Percentiles rank a stretch among this genome's conserved stretches.
These are phyloP conservation scores for Phocoena sinus DNA, from an alignment of 2,113 vertebrate genomes.

Conservation along the genomic window DNA sequence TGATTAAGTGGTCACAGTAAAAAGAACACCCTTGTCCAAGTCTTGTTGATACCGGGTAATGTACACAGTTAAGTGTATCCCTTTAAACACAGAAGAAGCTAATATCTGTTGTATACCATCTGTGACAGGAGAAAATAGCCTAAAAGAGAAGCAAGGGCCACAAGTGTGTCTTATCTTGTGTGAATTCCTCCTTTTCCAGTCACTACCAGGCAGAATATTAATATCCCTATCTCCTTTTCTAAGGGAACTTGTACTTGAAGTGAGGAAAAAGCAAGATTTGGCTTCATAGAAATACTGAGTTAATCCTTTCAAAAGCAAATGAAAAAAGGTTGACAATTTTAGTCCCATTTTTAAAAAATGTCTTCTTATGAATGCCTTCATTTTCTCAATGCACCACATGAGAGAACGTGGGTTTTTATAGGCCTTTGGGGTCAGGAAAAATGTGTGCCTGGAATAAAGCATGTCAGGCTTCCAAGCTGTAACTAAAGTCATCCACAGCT, in stretches of 20 bases:
- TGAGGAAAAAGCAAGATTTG: not conserved
- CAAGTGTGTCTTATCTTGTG: not conserved
- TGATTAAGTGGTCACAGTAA: not conserved
- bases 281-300: not conserved
- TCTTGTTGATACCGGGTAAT: not conserved
- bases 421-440: not conserved
- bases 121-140: not conserved
- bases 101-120: not conserved
- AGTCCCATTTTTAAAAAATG: not conserved
- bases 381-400: not conserved
- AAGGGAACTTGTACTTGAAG: not conserved
- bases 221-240: not conserved
- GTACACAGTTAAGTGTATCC: not conserved
- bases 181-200: not conserved
- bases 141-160: not conserved
- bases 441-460: not conserved
- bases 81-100: not conserved
- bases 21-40: not conserved
- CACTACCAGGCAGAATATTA: not conserved
- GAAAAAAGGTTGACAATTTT: not conserved
- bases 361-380: not conserved
- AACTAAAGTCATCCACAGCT: not conserved
- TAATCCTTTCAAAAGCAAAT: not conserved
- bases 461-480: not conserved
- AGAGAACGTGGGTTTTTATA: not conserved